Evolutionary conservation across 2,113 vertebrate genomes (phyloP).

Genomic region (Furnarius figulus): DNA sequence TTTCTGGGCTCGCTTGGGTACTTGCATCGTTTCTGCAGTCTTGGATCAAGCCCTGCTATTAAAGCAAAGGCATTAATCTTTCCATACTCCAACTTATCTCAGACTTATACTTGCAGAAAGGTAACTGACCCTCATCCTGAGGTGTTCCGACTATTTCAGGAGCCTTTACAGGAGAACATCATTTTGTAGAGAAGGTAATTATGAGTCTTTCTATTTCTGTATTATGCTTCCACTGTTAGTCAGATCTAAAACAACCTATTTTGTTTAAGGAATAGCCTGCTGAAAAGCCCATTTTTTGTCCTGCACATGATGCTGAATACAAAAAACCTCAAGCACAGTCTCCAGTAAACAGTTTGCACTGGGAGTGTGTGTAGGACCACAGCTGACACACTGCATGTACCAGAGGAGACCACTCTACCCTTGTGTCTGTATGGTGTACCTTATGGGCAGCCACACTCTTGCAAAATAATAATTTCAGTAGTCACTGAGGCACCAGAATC

Average conservation of each 20-base stretch:
- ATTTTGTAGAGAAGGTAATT: slow-evolving; percentile 1
- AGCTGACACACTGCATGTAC: background rate
- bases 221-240: background rate
- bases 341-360: background rate
- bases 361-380: background rate
- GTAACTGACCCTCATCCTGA: slow-evolving; percentile 27
- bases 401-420: background rate
- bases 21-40: background rate
- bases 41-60: slow-evolving; percentile 51
- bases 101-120: slow-evolving; percentile 26
- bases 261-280: background rate
- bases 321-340: background rate
- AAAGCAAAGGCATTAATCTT: slow-evolving; percentile 62
- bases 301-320: background rate
- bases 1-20: slow-evolving; percentile 14
- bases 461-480: background rate
- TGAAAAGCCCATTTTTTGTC: background rate
- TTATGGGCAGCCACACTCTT: background rate
- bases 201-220: background rate
- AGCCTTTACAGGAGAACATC: background rate
- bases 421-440: background rate
- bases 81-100: slow-evolving; percentile 30
- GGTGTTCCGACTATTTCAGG: background rate
- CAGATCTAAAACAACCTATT: background rate
- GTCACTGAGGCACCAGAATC: background rate